These are phyloP conservation scores for Harpalus rubripes DNA, from an alignment of 2,888 invertebrate genomes.

Conservation along the genomic window DNA sequence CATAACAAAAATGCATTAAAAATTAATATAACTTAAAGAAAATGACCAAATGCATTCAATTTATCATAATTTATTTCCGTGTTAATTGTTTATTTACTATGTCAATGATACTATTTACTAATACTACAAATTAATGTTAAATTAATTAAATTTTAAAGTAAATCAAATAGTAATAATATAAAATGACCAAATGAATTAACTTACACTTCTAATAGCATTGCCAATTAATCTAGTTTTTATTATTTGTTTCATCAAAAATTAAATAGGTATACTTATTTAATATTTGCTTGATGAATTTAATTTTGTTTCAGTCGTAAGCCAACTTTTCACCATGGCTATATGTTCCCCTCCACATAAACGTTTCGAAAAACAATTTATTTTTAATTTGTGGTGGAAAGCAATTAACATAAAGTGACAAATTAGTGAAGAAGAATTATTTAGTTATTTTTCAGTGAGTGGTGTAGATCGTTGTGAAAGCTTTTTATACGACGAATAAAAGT, in stretches of 20 bases:
- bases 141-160: slow-evolving; percentile 20
- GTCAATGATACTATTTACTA: not conserved
- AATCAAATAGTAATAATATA: slow-evolving; percentile 22
- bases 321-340: not conserved
- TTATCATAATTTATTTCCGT: not conserved
- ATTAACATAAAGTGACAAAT: slow-evolving; percentile 46
- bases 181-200: slow-evolving; percentile 51
- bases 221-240: slow-evolving; percentile 56
- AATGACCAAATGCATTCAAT: not conserved
- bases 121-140: not conserved
- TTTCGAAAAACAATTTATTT: too few relatives aligned
- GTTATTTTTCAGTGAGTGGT: slow-evolving; percentile 25
- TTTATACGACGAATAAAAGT: not conserved
- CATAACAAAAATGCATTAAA: not conserved
- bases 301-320: not conserved
- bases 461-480: not conserved
- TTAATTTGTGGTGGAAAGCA: slow-evolving; percentile 40
- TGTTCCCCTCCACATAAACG: slow-evolving; percentile 34
- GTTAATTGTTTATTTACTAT: not conserved
- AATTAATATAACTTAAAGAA: not conserved
- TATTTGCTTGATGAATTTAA: slow-evolving; percentile 17
- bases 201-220: slow-evolving; percentile 19
- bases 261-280: slow-evolving; percentile 3
- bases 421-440: slow-evolving; percentile 8
- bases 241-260: slow-evolving; percentile 30